These are phyloP conservation scores for Pedicia rivosa DNA, from an alignment of 2,888 invertebrate species.

Conservation along the genomic window DNA sequence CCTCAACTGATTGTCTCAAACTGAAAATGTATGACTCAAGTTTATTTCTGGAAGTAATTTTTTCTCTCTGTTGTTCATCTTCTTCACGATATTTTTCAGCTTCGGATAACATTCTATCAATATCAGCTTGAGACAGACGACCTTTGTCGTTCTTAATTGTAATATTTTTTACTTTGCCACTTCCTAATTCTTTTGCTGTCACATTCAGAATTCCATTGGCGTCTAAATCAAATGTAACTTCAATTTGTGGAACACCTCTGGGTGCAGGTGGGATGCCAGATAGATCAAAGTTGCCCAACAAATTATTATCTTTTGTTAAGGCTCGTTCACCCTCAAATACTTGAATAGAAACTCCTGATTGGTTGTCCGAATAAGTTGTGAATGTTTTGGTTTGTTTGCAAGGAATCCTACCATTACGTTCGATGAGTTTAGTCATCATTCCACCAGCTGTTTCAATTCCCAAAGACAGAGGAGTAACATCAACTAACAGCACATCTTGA, in stretches of 20 bases:
- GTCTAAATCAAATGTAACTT: conserved; percentile 70
- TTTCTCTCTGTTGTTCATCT: conserved; percentile 48
- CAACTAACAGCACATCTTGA: conserved; percentile 54
- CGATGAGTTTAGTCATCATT: conserved; percentile 61
- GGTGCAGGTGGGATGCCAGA: conserved; percentile 92
- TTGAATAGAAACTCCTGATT: conserved; percentile 56
- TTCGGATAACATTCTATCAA: conserved; percentile 55
- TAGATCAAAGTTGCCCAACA: conserved; percentile 92
- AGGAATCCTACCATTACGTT: conserved; percentile 53
- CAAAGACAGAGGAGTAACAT: conserved; percentile 50
- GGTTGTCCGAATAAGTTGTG: conserved; percentile 69
- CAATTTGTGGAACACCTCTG: conserved; percentile 77
- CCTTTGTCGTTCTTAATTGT: conserved; percentile 74
- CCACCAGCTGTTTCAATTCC: conserved; percentile 72
- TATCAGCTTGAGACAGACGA: conserved; percentile 62
- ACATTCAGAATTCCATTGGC: conserved; percentile 94
- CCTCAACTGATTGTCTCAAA: conserved; percentile 52
- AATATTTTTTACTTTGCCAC: conserved; percentile 55
- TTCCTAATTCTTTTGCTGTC: conserved; percentile 52
- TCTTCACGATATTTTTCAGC: conserved; percentile 53
- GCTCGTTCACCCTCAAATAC: conserved; percentile 68
- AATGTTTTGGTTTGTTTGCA: conserved; percentile 58
- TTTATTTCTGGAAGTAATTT: conserved; percentile 47
- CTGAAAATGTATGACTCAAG: conserved; percentile 52
- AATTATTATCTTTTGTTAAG: conserved; percentile 91